A percentile compares a stretch with the other conserved stretches of the same genome.
These are phyloP conservation scores for Micromys minutus DNA, from an alignment of 2,113 vertebrate species.

Conservation along the genomic window DNA sequence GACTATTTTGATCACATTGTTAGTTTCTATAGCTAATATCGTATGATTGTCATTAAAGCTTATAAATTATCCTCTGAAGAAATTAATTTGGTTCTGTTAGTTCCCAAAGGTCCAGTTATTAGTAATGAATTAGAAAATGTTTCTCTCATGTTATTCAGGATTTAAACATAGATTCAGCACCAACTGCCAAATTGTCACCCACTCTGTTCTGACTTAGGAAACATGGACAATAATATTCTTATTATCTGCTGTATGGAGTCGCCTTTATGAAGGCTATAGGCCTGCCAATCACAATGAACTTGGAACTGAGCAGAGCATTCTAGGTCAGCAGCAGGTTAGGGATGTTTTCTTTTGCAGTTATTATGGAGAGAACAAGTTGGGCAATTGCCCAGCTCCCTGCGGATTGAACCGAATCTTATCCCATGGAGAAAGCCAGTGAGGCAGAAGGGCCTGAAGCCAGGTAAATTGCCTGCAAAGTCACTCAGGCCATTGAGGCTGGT, in stretches of 20 bases:
- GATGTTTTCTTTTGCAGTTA: conserved; percentile 63
- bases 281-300: conserved; percentile 52
- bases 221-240: neutral
- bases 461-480: conserved; percentile 69
- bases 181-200: neutral
- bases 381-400: conserved; percentile 66
- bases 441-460: conserved; percentile 51
- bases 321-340: conserved; percentile 39
- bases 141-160: neutral
- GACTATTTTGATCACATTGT: neutral
- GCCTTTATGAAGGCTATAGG: neutral
- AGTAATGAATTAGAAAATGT: conserved; percentile 38
- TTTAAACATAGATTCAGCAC: neutral
- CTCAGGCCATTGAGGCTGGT: neutral
- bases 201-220: neutral
- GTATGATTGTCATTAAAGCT: neutral
- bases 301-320: conserved; percentile 12
- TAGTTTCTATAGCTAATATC: conserved; percentile 53
- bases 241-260: neutral
- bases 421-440: conserved; percentile 41
- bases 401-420: conserved; percentile 38
- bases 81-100: conserved; percentile 55
- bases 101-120: conserved; percentile 46
- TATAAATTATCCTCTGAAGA: conserved; percentile 40
- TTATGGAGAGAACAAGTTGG: conserved; percentile 48